Evolutionary conservation across 2,797 vertebrate species (phyloP).

Genomic region (Epinephelus coioides): DNA sequence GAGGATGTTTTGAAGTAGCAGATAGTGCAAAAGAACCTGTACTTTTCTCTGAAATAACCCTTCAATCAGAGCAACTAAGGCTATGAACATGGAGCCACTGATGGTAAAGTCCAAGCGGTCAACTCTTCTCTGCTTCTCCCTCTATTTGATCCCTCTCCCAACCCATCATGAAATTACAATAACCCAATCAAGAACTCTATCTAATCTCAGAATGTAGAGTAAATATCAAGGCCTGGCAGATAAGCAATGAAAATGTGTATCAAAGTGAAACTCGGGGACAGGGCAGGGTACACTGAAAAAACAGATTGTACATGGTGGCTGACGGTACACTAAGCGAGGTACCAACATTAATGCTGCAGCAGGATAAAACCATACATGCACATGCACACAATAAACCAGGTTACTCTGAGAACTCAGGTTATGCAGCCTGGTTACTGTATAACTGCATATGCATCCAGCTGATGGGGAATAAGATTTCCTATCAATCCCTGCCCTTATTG

Average conservation of each 20-base stretch:
- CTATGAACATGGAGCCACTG: not conserved
- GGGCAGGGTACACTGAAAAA: not conserved
- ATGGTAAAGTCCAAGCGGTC: constrained; percentile 7
- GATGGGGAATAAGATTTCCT: not conserved
- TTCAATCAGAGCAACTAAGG: not conserved
- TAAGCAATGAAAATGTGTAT: constrained; percentile 8
- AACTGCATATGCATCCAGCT: no score
- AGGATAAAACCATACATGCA: not conserved
- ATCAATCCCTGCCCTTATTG: not conserved
- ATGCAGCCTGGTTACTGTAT: no score
- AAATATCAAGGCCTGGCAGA: constrained; percentile 17
- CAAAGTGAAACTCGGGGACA: not conserved
- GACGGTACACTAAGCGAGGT: no score
- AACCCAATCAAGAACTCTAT: constrained; percentile 10
- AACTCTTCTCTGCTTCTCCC: not conserved
- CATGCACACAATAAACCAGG: not conserved
- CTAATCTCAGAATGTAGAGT: not conserved
- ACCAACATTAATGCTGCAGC: not conserved
- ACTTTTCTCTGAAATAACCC: not conserved
- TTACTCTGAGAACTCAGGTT: not conserved
- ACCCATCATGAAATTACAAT: constrained; percentile 4
- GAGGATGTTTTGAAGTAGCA: not conserved
- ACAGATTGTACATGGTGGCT: not conserved
- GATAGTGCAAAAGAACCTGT: no score
- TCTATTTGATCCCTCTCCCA: not conserved